Base-by-base conservation (phyloP, 30 jellyfish, hydroid and myxozoan species). In the Hydractinia echinata region DNA sequence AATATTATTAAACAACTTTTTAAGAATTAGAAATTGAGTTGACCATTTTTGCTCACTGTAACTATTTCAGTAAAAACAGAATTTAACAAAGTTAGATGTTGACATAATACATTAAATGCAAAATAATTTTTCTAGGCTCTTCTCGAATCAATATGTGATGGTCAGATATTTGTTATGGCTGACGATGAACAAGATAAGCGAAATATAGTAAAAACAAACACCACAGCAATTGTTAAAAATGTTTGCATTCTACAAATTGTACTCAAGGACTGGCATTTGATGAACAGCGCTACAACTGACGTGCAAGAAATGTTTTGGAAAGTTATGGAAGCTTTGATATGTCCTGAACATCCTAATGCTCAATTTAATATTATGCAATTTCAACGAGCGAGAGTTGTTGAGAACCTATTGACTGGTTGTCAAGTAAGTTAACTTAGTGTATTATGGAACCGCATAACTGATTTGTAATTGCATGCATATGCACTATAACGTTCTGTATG, bases 371-470 rank as follows among this genome's bases (percentile, higher is more conserved):
- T 88, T 0, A 68, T 80, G 72, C 99, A 93, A 86, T 93, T 93
- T 82, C 91, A 93, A 51, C 95, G 99, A 3, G 99, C 94, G 10
- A 68, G 99, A 44, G 95, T 93, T 18, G 95, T 93, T 52, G 99
- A 93, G 20, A 76, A 76, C 49, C 55, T 93, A 19, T 86, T 93
- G 48, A 83, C 81, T 72, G 99, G 96, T 55, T 81, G 96, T 4
- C 96, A 88, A 96, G 99, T 93, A 76, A 14, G 30, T 21, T 20
- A 10, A 11, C 16, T 58, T 58, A 11, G 44, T 30, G 44, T 30
- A 30, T 0, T 30, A 30, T 0, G 2, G 44, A 30, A 30, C 44
- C 2, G 44, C 44, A 30, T 30, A 30, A 30, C 44, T 30, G 44
- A 30, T 30, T 30, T 30, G 44, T 30, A 30, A 30, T 16, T 60